A percentile compares a stretch with the other conserved stretches of the same genome.
phyloP scores from a whole-genome alignment of 2,797 vertebrate genomes.

The Spinus pinus region DNA sequence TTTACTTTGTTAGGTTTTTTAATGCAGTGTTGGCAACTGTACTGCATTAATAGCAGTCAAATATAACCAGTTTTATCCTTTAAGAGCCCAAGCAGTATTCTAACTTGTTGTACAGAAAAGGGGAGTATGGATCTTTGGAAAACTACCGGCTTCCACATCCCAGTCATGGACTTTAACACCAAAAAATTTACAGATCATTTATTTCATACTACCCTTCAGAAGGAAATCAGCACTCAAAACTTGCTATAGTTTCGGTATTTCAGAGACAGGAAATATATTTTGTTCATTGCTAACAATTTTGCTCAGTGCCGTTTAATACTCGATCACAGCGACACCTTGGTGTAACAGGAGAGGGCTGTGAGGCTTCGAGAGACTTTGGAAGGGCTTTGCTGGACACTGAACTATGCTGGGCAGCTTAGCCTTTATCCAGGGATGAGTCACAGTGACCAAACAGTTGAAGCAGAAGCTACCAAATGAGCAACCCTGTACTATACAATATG shows the following conservation, averaged over 20 bases:
- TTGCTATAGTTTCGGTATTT: background rate
- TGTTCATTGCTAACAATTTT: background rate
- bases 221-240: background rate
- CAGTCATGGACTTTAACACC: accelerated
- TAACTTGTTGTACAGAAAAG: background rate
- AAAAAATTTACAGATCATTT: background rate
- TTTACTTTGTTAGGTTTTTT: background rate
- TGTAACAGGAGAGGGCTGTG: background rate
- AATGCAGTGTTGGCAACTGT: background rate
- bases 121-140: background rate
- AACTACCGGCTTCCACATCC: background rate
- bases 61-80: background rate
- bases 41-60: background rate
- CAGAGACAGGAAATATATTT: background rate
- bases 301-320: background rate
- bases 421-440: background rate
- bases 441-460: background rate
- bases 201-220: background rate
- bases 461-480: background rate
- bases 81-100: background rate
- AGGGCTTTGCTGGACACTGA: background rate
- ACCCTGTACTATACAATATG: accelerated
- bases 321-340: background rate
- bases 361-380: accelerated
- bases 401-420: background rate